These are phyloP conservation scores for Bos taurus DNA, from an alignment of 2,113 vertebrate genomes.

Conservation along the genomic window ARS-UCD2.0 NC_037342.1:7488501-7489000, in stretches of 20 bases:
- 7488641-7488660: constrained; percentile 22
- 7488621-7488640: constrained; percentile 41
- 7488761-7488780: not conserved
- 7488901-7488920: not conserved
- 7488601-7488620: constrained; percentile 57
- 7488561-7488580: not conserved
- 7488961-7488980: not conserved
- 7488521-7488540: constrained; percentile 43
- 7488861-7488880: not conserved
- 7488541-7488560: constrained; percentile 48
- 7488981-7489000: not conserved
- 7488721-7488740: not conserved
- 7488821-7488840: not conserved
- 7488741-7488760: not conserved
- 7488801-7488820: not conserved
- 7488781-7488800: not conserved
- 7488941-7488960: not conserved
- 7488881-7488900: not conserved
- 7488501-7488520: constrained; percentile 39
- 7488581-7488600: constrained; percentile 41
- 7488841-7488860: not conserved
- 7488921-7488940: not conserved
- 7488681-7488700: not conserved
- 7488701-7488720: not conserved
- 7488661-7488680: constrained; percentile 4